Conservation (phyloP, 2,113 vertebrate genomes). For the Lamprologus callipterus region DNA sequence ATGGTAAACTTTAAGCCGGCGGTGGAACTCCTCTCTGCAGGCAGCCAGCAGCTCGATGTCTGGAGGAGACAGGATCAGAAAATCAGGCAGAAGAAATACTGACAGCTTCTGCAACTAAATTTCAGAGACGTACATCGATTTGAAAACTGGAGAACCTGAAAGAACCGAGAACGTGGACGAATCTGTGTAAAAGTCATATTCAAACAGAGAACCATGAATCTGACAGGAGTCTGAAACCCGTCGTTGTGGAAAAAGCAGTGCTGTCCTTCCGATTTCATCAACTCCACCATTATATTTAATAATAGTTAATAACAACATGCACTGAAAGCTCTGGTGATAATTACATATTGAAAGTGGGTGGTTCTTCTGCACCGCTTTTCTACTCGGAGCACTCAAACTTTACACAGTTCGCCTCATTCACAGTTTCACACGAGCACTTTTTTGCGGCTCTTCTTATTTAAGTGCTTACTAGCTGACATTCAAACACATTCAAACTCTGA, state of each 20-base stretch:
- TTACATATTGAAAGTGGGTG: background rate
- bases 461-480: background rate
- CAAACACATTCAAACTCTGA: background rate
- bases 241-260: background rate
- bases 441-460: background rate
- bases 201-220: background rate
- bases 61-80: conserved; percentile 21
- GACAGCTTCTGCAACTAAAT: background rate
- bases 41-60: conserved; percentile 94
- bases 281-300: background rate
- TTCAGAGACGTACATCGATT: background rate
- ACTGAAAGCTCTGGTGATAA: background rate
- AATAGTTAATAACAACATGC: background rate
- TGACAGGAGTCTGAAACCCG: background rate
- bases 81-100: background rate
- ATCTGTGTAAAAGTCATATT: background rate
- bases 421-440: background rate
- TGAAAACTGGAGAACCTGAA: background rate
- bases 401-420: background rate
- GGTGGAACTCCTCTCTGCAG: conserved; percentile 97
- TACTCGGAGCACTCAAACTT: background rate
- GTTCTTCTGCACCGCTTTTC: background rate
- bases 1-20: conserved; percentile 94
- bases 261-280: background rate
- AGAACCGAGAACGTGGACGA: background rate